A percentile compares a stretch with the other conserved stretches of the same genome.
phyloP scores from a whole-genome alignment of 2,888 invertebrate genomes.

The Coelopa pilipes region DNA sequence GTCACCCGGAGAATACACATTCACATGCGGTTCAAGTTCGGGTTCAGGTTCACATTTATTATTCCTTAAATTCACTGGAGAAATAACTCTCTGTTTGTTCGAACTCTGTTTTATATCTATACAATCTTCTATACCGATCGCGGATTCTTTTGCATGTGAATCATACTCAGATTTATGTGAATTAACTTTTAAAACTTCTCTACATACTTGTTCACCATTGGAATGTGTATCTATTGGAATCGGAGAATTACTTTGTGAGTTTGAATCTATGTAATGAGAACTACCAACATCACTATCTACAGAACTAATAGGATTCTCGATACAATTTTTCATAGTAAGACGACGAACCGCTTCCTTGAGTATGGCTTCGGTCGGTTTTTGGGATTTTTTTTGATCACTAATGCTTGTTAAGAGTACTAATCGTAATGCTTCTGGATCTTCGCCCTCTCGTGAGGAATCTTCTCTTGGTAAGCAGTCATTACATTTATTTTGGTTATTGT shows the following conservation, averaged over 20 bases:
- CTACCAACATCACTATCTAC: background rate
- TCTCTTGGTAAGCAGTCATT: background rate
- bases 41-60: no score
- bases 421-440: conserved; percentile 53
- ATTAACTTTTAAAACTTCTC: no score
- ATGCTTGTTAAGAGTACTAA: conserved; percentile 55
- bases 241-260: conserved; percentile 37
- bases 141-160: no score
- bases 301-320: background rate
- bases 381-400: conserved; percentile 44
- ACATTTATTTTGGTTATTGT: background rate
- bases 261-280: conserved; percentile 40
- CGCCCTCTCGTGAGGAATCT: conserved; percentile 42
- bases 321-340: conserved; percentile 46
- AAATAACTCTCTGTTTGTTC: no score
- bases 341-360: conserved; percentile 63
- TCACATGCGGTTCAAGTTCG: background rate
- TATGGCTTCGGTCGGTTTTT: conserved; percentile 52
- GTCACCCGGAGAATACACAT: conserved; percentile 7
- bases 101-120: no score
- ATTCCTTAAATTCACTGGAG: no score
- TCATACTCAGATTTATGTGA: no score
- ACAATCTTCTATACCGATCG: no score
- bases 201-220: background rate
- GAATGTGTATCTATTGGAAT: background rate